A percentile compares a stretch with the other conserved stretches of the same genome.
Evolutionary conservation across 2,888 invertebrate species (phyloP).

Genomic region (Dione vanillae): DNA sequence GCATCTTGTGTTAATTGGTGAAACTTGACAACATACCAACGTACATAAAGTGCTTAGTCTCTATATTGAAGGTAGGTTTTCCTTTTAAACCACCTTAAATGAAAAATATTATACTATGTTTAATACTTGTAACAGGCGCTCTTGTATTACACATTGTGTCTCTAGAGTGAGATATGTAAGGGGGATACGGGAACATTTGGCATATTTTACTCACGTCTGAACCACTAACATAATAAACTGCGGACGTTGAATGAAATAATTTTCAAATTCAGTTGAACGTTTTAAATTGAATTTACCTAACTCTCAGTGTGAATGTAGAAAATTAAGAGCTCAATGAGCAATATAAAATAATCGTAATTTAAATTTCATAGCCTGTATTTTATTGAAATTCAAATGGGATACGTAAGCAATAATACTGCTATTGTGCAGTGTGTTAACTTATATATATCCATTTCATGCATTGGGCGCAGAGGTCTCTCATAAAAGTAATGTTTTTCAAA

Average conservation of each 20-base stretch:
- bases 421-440: too few relatives aligned
- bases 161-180: background rate
- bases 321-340: constrained; percentile 26
- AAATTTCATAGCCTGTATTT: too few relatives aligned
- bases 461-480: too few relatives aligned
- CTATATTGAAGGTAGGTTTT: background rate
- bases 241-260: constrained; percentile 39
- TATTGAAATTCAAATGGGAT: too few relatives aligned
- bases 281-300: constrained; percentile 38
- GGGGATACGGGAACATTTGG: constrained; percentile 18
- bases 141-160: constrained; percentile 10
- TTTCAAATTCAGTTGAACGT: constrained; percentile 38
- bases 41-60: too few relatives aligned
- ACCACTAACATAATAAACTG: constrained; percentile 41
- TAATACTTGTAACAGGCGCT: background rate
- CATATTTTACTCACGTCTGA: constrained; percentile 33
- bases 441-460: too few relatives aligned
- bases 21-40: too few relatives aligned
- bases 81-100: background rate
- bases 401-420: too few relatives aligned
- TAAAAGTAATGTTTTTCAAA: too few relatives aligned
- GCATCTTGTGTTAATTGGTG: too few relatives aligned
- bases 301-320: constrained; percentile 25
- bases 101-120: background rate
- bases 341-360: too few relatives aligned